Evolutionary conservation across 2,888 invertebrate species (phyloP), one percentile per base, ranked within the genome.

Genomic region (Microctonus hyperodae): DNA sequence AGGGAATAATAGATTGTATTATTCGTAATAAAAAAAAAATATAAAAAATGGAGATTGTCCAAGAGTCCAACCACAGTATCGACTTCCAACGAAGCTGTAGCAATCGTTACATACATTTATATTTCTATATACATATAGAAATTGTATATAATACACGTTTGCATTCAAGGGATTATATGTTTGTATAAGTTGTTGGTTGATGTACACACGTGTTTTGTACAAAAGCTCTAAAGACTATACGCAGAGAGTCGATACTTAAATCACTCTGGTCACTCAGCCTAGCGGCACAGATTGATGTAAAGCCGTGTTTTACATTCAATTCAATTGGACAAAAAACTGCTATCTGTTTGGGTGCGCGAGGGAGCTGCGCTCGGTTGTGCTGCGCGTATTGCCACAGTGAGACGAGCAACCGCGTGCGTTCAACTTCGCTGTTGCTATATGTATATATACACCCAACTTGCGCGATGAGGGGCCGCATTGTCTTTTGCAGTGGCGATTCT

Each of bases 241-340:
- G 50, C 72, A 74, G 72, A 69, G 71, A 71, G 70, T 74, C 77
- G 76, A 78, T 79, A 77, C 79, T 80, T 81, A 81, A 82, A 82
- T 82, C 82, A 81, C 78, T 78, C 75, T 69, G 80, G 80, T 82
- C 82, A 82, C 81, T 82, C 81, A 81, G 82, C 74, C 78, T 79
- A 78, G 79, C 80, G 80, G 80, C 77, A 79, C 78, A 79, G 82
- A 83, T 83, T 83, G 83, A 83, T 83, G 82, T 82, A 82, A 82
- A 78, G 79, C 82, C 82, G 79, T 83, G 83, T 83, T 83, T 83
- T 83, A 83, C 83, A 83, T 83, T 83, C 83, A 83, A 83, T 83
- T 83, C 83, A 83, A 83, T 83, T 83, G 83, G 82, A 79, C 80
- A 83, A 82, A 83, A 82, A 82, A 81, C 79, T 79, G 75, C 69